Evolutionary conservation across 2,113 vertebrate genomes (phyloP).

Genomic region (Solenodon paradoxus): DNA sequence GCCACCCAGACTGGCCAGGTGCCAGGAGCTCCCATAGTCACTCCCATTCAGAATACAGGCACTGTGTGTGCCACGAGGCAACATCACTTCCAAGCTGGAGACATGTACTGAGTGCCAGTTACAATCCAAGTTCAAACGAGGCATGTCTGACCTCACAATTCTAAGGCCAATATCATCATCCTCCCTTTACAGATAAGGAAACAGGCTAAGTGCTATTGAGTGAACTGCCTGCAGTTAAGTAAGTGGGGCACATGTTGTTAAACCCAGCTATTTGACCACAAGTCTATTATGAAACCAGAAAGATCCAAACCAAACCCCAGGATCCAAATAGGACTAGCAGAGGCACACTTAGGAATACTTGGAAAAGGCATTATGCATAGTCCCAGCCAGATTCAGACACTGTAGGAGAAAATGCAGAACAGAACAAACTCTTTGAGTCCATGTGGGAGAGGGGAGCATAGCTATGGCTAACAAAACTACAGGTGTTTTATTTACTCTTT

Average conservation of each 20-base stretch:
- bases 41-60: neutral
- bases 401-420: neutral
- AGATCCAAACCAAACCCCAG: neutral
- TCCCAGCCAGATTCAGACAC: neutral
- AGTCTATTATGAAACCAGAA: neutral
- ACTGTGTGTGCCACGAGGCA: neutral
- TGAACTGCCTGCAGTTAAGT: neutral
- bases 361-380: neutral
- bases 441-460: accelerated
- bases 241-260: neutral
- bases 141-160: neutral
- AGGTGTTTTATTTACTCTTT: neutral
- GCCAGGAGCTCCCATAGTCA: neutral
- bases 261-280: neutral
- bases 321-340: neutral
- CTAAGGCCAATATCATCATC: neutral
- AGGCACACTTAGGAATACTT: neutral
- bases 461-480: neutral
- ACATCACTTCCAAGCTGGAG: neutral
- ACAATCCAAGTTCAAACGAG: too few species aligned
- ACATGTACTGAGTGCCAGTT: neutral
- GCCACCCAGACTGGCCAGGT: neutral
- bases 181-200: neutral
- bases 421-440: neutral
- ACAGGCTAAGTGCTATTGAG: neutral